Base-by-base conservation (phyloP, 1,140 invertebrate species). In the Papilio glaucus region DNA sequence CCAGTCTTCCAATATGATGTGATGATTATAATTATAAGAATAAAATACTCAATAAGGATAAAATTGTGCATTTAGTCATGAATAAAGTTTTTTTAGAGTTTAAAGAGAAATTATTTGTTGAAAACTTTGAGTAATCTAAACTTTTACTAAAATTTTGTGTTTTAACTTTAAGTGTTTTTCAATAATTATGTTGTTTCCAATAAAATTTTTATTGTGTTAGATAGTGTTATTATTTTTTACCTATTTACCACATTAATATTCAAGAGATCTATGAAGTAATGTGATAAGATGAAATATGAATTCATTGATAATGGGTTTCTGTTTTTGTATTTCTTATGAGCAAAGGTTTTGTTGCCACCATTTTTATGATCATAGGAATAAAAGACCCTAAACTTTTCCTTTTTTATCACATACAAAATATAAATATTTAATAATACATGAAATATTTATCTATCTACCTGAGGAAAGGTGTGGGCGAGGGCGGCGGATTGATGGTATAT, bases 1-100 rank as follows among this genome's bases (percentile, higher is more conserved):
- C 85, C 85, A 87, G 87, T 89, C 85, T 89, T 90, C 85, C 88
- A 88, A 57, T 77, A 72, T 60, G 77, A 75, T 86, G 85, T 88
- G 85, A 85, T 88, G 15, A 75, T 71, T 61, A 57, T 5, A 18
- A 41, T 18, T 65, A 39, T 65, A 39, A 65, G 49, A 24, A 57
- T 12, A 24, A 24, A 57, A 57, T 57, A 57, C 49, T 26, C 39
- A 45, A 10, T 57, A 57, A 57, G 49, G 1, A 21, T 24, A 24
- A 53, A 49, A 24, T 24, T 53, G 9, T 57, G 49, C 49, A 57
- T 57, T 57, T 57, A 57, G 0, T 53, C 9, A 53, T 24, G 49
- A 53, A 12, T 24, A 13, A 26, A 57, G 6, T 57, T 24, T 24
- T 57, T 57, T 57, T 5, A 53, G n/a, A n/a, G n/a, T n/a, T n/a